Evolutionary conservation across 2,113 vertebrate species (phyloP).

Genomic region (Grantiella picta): DNA sequence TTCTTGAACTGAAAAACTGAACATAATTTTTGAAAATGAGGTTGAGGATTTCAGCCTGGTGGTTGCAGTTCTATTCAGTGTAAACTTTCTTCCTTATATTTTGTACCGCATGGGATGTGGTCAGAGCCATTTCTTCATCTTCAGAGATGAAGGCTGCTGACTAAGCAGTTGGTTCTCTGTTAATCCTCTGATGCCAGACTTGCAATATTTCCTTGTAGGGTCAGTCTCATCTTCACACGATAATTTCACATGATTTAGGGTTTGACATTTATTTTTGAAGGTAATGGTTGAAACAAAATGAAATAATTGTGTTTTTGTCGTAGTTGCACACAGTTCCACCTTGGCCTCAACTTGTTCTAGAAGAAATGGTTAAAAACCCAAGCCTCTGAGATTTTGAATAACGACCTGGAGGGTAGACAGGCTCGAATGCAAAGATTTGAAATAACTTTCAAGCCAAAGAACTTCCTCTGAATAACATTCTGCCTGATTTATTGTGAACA

Average conservation of each 20-base stretch:
- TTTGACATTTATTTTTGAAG: neutral
- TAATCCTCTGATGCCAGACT: neutral
- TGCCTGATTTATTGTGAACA: rapidly evolving
- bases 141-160: neutral
- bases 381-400: neutral
- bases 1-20: neutral
- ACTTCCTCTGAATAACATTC: neutral
- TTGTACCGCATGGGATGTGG: neutral
- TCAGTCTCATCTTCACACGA: neutral
- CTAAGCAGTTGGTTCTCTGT: neutral
- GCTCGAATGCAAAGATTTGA: neutral
- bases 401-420: neutral
- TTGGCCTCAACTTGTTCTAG: neutral
- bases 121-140: neutral
- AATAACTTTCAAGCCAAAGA: neutral
- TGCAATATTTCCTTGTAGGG: neutral
- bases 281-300: neutral
- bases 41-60: neutral
- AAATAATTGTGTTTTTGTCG: neutral
- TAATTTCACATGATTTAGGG: neutral
- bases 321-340: neutral
- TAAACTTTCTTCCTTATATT: neutral
- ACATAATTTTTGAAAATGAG: neutral
- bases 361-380: neutral
- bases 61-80: neutral